These are phyloP conservation scores for Tachypleus tridentatus DNA, from an alignment of 1,140 invertebrate species.

Conservation along the genomic window DNA sequence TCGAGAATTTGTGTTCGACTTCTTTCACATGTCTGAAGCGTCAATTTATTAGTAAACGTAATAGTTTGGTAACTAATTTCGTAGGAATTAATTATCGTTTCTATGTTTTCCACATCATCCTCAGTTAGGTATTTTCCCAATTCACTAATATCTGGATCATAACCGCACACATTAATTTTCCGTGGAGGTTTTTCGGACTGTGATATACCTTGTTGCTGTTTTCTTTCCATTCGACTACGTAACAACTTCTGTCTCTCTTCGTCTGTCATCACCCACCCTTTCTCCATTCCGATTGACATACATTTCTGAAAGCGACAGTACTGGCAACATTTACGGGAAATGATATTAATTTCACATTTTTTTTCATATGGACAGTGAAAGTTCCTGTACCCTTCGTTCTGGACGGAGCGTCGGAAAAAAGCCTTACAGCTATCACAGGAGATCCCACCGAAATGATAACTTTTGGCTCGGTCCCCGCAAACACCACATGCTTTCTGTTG, in stretches of 20 bases:
- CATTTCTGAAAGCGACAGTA: conserved; percentile 36
- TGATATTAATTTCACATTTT: conserved; percentile 31
- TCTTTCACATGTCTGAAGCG: neutral
- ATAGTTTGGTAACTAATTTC: conserved; percentile 17
- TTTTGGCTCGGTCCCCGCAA: conserved; percentile 34
- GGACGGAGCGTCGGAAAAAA: conserved; percentile 35
- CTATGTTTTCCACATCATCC: conserved; percentile 19
- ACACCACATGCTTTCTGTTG: conserved; percentile 36
- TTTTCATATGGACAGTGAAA: conserved; percentile 32
- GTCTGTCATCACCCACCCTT: conserved; percentile 38
- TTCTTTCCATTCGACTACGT: conserved; percentile 28
- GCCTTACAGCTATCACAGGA: conserved; percentile 36
- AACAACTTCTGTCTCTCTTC: conserved; percentile 32
- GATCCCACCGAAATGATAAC: conserved; percentile 35
- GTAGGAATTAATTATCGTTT: conserved; percentile 20
- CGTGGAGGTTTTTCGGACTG: neutral
- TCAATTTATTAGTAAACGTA: conserved; percentile 12
- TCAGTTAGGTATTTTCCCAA: conserved; percentile 14
- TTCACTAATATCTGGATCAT: conserved; percentile 18
- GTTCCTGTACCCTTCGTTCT: conserved; percentile 30
- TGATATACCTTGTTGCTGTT: conserved; percentile 10
- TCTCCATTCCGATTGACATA: conserved; percentile 37
- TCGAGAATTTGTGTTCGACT: conserved; percentile 25
- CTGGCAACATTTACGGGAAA: conserved; percentile 31
- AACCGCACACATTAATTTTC: conserved; percentile 6